Evolutionary conservation across 2,888 invertebrate genomes (phyloP).

Genomic region (Embidobia sp.): DNA sequence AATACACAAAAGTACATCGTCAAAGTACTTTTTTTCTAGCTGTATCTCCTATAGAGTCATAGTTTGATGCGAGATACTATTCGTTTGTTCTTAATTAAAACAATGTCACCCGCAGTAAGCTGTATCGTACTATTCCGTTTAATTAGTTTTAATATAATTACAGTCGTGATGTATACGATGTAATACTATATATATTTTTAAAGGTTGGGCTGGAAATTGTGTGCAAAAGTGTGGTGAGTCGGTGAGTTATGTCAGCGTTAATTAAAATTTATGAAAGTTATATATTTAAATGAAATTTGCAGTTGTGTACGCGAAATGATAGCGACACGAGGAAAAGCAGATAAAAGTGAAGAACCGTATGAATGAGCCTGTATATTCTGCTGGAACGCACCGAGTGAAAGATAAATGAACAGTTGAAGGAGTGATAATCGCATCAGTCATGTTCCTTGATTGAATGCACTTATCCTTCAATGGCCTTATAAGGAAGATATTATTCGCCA

Average conservation of each 20-base stretch:
- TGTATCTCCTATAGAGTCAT: too few relatives aligned
- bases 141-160: conserved; percentile 42
- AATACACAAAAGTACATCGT: too few relatives aligned
- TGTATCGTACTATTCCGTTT: conserved; percentile 19
- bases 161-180: not conserved
- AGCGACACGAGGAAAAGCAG: conserved; percentile 32
- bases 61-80: too few relatives aligned
- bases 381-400: conserved; percentile 28
- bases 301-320: conserved; percentile 21
- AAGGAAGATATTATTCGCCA: conserved; percentile 52
- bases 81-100: conserved; percentile 10
- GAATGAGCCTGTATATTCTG: conserved; percentile 48
- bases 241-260: conserved; percentile 36
- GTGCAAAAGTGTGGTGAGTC: not conserved
- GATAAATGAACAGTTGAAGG: conserved; percentile 62
- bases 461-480: conserved; percentile 56
- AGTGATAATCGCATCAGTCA: conserved; percentile 62
- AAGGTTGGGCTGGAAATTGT: conserved; percentile 2
- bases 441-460: conserved; percentile 57
- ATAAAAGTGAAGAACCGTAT: conserved; percentile 57
- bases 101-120: conserved; percentile 9
- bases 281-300: conserved; percentile 42
- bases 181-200: conserved; percentile 32
- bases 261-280: conserved; percentile 60
- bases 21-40: too few relatives aligned